Conservation (phyloP, 2,888 invertebrate genomes). For the Brachypterus glaber region DNA sequence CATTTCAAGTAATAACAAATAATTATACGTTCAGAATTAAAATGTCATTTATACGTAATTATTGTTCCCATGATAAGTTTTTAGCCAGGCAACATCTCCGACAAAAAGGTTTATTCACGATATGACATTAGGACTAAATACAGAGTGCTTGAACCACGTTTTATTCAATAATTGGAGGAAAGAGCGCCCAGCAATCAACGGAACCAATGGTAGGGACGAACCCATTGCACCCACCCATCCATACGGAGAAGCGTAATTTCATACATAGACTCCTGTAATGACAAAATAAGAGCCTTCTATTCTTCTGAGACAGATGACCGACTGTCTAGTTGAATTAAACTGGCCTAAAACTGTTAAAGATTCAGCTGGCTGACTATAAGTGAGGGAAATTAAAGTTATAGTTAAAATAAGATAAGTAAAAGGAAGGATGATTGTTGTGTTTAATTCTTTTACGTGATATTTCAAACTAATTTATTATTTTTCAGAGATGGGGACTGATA, state of each 20-base stretch:
- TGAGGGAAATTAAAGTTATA: conserved; percentile 40
- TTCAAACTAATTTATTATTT: conserved; percentile 40
- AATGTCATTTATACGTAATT: conserved; percentile 35
- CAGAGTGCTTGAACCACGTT: conserved; percentile 34
- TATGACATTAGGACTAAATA: conserved; percentile 35
- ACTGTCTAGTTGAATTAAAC: not conserved
- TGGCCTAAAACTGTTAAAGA: not conserved
- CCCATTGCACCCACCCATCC: conserved; percentile 22
- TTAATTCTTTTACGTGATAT: conserved; percentile 44
- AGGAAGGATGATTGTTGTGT: conserved; percentile 41
- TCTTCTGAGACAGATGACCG: conserved; percentile 33
- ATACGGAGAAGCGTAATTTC: conserved; percentile 36
- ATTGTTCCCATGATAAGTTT: conserved; percentile 26
- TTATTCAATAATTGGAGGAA: conserved; percentile 38
- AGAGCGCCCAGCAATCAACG: conserved; percentile 30
- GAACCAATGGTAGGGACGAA: conserved; percentile 27
- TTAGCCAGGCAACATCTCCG: conserved; percentile 26
- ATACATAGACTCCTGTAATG: conserved; percentile 41
- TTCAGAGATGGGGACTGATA: conserved; percentile 35
- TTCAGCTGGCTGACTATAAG: conserved; percentile 27
- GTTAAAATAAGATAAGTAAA: conserved; percentile 42
- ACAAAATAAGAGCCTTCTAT: conserved; percentile 41
- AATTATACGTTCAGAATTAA: conserved; percentile 34
- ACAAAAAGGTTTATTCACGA: conserved; percentile 38
- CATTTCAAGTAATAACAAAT: too few relatives aligned